Evolutionary conservation across 2,797 vertebrate species (phyloP), one percentile per base, ranked within the genome.

Genomic region (Aplochiton taeniatus): DNA sequence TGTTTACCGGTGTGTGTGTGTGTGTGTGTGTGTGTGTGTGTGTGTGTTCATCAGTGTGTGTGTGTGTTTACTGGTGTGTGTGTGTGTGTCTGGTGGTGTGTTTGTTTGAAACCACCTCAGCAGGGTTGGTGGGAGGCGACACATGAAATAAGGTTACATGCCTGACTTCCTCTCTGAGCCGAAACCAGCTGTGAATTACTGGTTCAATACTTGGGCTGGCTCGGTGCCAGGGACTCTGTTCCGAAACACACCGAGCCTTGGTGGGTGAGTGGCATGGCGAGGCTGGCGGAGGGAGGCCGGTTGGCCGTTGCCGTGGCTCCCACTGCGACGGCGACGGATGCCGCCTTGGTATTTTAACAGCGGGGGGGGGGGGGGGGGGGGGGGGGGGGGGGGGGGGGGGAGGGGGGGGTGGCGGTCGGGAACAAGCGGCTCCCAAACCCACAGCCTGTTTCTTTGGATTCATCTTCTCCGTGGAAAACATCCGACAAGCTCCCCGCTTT

Each of bases 81-180:
- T 10, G 59, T 61, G 59, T 9, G 46, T 49, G 59, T 10, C 45
- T 20, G 45, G 4, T 18, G 49, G 59, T n/a, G 68, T 45, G 43
- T 60, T 61, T 54, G 60, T 20, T 51, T 68, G 31, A 31, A 31
- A 31, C 41, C 12, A 42, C 20, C 48, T 50, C 51, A 67, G 17
- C 62, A 6, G 63, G 55, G 66, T 69, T 77, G 75, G 81, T 62
- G 50, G 55, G 70, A 79, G 62, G 57, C 73, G 68, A 73, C 74
- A 79, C 81, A 72, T 76, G 57, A 80, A 83, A 80, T 76, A 66
- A 31, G 73, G 73, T 83, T 83, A 78, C 78, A 83, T 75, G 78
- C 73, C 69, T 78, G 78, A 83, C 70, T 83, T 73, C 65, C 53
- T 71, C 71, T 69, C 61, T 66, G 65, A 63, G 70, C 65, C 65